Evolutionary conservation across 2,888 invertebrate genomes (phyloP).

Genomic region (Euplexia lucipara): DNA sequence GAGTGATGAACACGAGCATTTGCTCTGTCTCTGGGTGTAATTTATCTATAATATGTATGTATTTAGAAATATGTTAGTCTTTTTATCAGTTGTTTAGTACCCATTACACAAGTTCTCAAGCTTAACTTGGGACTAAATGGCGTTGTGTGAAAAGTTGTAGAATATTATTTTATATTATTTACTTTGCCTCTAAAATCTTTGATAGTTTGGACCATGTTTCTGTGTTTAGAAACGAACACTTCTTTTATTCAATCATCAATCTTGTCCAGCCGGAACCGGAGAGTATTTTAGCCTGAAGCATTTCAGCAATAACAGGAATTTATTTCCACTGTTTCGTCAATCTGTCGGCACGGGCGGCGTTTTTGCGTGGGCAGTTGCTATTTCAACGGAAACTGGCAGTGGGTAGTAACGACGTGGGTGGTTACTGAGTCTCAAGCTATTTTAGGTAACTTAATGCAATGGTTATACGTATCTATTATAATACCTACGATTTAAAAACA

Average conservation of each 20-base stretch:
- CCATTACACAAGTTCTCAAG: too few species aligned
- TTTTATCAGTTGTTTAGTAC: too few species aligned
- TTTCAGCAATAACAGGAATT: slow-evolving; percentile 52
- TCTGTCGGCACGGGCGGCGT: slow-evolving; percentile 41
- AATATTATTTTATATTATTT: too few species aligned
- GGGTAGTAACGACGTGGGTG: not conserved
- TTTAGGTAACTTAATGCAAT: slow-evolving; percentile 9
- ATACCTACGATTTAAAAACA: too few species aligned
- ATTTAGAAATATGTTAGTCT: too few species aligned
- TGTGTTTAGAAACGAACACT: slow-evolving; percentile 11
- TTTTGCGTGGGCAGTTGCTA: slow-evolving; percentile 28
- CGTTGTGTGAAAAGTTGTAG: too few species aligned
- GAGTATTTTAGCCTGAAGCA: slow-evolving; percentile 21
- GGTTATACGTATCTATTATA: too few species aligned
- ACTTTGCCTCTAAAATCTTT: too few species aligned
- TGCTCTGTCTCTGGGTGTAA: too few species aligned
- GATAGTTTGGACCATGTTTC: slow-evolving; percentile 19
- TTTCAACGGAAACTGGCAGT: slow-evolving; percentile 10
- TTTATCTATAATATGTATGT: too few species aligned
- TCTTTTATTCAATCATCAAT: slow-evolving; percentile 42
- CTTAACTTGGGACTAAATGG: too few species aligned
- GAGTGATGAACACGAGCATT: too few species aligned
- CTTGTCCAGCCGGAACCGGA: slow-evolving; percentile 26
- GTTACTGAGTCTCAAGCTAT: slow-evolving; percentile 1
- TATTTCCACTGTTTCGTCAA: slow-evolving; percentile 58